phyloP scores from a whole-genome alignment of 2,888 invertebrate species.

The Caenorhabditis angaria region DNA sequence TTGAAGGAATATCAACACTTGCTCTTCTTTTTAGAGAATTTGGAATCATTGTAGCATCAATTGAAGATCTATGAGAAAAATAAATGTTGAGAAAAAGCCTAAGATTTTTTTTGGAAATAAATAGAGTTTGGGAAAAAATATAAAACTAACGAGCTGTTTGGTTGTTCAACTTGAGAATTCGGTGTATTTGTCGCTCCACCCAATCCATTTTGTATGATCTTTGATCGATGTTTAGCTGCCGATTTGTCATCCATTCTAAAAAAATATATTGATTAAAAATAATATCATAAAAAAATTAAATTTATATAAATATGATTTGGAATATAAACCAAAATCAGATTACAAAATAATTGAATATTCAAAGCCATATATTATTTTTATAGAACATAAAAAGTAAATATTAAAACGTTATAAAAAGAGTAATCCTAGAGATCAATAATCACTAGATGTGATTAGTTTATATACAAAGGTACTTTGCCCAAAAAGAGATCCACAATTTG shows the following conservation, averaged over 20 bases:
- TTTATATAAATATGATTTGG: not conserved
- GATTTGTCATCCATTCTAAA: constrained; percentile 1
- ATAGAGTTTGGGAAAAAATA: too few species aligned
- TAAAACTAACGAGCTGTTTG: not conserved
- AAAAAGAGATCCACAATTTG: too few species aligned
- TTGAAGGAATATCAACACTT: too few species aligned
- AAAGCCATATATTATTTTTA: not conserved
- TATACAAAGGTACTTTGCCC: too few species aligned
- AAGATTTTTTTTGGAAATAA: too few species aligned
- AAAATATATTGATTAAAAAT: not conserved
- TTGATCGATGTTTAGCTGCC: not conserved
- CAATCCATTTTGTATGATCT: not conserved
- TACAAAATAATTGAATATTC: too few species aligned
- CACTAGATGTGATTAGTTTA: too few species aligned
- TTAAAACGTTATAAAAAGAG: not conserved
- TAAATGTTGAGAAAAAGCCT: too few species aligned
- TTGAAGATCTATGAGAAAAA: too few species aligned
- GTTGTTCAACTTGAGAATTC: not conserved
- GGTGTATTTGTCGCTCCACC: constrained; percentile 9
- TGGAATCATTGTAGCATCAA: too few species aligned
- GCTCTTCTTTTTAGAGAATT: too few species aligned
- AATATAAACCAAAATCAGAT: not conserved
- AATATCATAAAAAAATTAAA: not conserved
- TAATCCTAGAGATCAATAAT: too few species aligned
- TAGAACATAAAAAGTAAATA: not conserved